Evolutionary conservation across 2,888 invertebrate genomes (phyloP).

Genomic region (Lissocephala sabroskyi): DNA sequence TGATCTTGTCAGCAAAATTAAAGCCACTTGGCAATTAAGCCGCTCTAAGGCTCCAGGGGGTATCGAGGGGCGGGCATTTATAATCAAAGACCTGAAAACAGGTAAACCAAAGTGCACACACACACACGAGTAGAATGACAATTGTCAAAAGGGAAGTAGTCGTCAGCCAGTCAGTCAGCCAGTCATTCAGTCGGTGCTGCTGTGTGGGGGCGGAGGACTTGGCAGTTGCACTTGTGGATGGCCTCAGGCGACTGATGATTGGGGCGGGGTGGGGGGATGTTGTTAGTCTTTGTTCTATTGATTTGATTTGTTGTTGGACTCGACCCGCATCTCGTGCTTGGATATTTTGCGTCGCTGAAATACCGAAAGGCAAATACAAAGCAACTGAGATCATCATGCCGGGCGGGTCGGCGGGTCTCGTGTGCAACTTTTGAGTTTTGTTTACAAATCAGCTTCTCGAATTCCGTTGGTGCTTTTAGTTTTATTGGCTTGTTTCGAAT

Average conservation of each 20-base stretch:
- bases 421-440: conserved; percentile 2
- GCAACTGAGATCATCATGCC: conserved; percentile 46
- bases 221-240: too few species aligned
- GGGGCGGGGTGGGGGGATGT: too few species aligned
- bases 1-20: conserved; percentile 33
- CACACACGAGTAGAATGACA: background rate
- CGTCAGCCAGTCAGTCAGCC: conserved; percentile 42
- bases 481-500: too few species aligned
- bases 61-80: background rate
- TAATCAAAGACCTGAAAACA: conserved; percentile 5
- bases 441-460: conserved; percentile 1
- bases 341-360: conserved; percentile 44
- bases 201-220: too few species aligned
- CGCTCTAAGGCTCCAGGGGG: conserved; percentile 7
- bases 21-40: conserved; percentile 17
- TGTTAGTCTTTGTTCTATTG: background rate
- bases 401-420: too few species aligned
- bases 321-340: too few species aligned
- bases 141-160: conserved; percentile 16
- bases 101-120: conserved; percentile 3
- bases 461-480: too few species aligned
- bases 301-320: conserved; percentile 17
- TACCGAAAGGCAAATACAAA: conserved; percentile 9
- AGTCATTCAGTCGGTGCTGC: too few species aligned
- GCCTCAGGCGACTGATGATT: too few species aligned